Conservation (phyloP, 2,888 invertebrate genomes). For the Luffia ferchaultella region DNA sequence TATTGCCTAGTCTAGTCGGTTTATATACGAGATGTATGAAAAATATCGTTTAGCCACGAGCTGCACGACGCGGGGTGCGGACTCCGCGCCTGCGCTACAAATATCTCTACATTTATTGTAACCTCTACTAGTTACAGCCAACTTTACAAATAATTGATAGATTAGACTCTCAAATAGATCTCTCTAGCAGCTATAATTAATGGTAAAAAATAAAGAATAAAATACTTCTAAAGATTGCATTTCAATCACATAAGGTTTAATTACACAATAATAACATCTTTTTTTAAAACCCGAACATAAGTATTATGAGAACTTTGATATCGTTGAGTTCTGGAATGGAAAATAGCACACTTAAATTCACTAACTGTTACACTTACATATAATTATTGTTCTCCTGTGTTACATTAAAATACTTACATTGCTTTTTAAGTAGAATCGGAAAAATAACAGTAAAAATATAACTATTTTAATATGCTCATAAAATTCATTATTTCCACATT, state of each 20-base stretch:
- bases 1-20: slow-evolving; percentile 62
- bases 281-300: slow-evolving; percentile 64
- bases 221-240: slow-evolving; percentile 68
- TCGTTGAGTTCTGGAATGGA: slow-evolving; percentile 66
- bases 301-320: slow-evolving; percentile 63
- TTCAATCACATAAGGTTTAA: slow-evolving; percentile 67
- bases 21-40: slow-evolving; percentile 62
- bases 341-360: slow-evolving; percentile 67
- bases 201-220: slow-evolving; percentile 67
- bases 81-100: too few relatives aligned
- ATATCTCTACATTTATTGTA: slow-evolving; percentile 65
- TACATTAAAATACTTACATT: slow-evolving; percentile 58
- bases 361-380: slow-evolving; percentile 63
- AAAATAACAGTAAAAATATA: slow-evolving; percentile 62
- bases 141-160: slow-evolving; percentile 68
- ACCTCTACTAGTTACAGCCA: slow-evolving; percentile 66
- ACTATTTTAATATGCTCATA: slow-evolving; percentile 56
- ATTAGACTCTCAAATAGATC: slow-evolving; percentile 68
- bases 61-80: background rate
- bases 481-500: slow-evolving; percentile 33
- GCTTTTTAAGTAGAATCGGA: slow-evolving; percentile 59
- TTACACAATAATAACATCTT: slow-evolving; percentile 64
- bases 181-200: slow-evolving; percentile 62
- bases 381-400: slow-evolving; percentile 67
- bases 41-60: slow-evolving; percentile 51